A percentile compares a stretch with the other conserved stretches of the same genome.
Conservation (phyloP, 2,888 invertebrate genomes). For the Sthenelais limicola region DNA sequence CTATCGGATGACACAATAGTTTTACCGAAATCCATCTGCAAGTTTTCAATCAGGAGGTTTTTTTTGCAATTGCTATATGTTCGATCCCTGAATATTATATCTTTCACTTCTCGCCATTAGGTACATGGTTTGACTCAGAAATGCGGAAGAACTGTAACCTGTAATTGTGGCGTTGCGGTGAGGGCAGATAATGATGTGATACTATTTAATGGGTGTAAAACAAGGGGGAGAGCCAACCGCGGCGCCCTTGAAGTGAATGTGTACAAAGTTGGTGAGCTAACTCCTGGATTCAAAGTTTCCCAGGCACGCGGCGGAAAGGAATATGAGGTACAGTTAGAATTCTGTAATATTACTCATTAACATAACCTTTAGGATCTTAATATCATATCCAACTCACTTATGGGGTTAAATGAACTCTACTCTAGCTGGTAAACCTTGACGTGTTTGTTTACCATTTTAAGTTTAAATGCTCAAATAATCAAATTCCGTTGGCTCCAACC, state of each 20-base stretch:
- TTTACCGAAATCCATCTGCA: too few relatives aligned
- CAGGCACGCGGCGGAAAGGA: conserved; percentile 53
- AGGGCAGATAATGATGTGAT: conserved; percentile 61
- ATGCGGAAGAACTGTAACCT: conserved; percentile 53
- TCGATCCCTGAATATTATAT: not conserved
- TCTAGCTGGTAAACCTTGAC: too few relatives aligned
- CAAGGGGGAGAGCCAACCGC: conserved; percentile 7
- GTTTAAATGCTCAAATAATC: too few relatives aligned
- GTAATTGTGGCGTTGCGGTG: conserved; percentile 61
- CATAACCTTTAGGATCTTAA: too few relatives aligned
- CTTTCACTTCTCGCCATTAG: conserved; percentile 42
- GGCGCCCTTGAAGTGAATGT: conserved; percentile 47
- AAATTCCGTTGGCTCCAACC: too few relatives aligned
- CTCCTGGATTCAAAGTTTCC: conserved; percentile 53
- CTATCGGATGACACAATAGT: too few relatives aligned
- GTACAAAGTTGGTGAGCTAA: conserved; percentile 55
- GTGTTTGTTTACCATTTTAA: too few relatives aligned
- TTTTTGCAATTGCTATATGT: too few relatives aligned
- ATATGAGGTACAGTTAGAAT: conserved; percentile 58
- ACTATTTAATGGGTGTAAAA: conserved; percentile 56
- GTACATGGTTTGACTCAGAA: conserved; percentile 51
- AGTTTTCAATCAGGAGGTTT: too few relatives aligned
- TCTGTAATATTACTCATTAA: too few relatives aligned
- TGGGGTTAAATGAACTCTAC: too few relatives aligned
- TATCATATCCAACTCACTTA: too few relatives aligned